phyloP scores from a whole-genome alignment of 2,797 vertebrate genomes.

The Gadopsis marmoratus region DNA sequence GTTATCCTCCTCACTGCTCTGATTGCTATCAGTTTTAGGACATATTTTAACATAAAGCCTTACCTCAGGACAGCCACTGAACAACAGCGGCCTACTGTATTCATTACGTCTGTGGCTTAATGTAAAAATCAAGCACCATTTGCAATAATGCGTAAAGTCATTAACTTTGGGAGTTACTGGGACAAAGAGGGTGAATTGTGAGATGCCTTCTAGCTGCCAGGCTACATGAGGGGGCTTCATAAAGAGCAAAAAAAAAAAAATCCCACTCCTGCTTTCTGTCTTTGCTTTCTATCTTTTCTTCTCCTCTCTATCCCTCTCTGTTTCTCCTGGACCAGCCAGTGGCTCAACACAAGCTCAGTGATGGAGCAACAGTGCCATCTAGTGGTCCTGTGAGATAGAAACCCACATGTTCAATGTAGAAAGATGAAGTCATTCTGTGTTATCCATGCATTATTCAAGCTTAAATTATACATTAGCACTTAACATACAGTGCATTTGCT shows the following conservation, averaged over 20 bases:
- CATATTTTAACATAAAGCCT: slow-evolving; percentile 74
- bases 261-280: slow-evolving; percentile 63
- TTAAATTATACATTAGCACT: slow-evolving; percentile 75
- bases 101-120: slow-evolving; percentile 84
- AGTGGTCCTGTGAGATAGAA: slow-evolving; percentile 51
- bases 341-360: slow-evolving; percentile 29
- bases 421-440: slow-evolving; percentile 61
- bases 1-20: slow-evolving; percentile 71
- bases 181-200: slow-evolving; percentile 78
- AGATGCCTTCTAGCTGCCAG: slow-evolving; percentile 80
- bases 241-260: slow-evolving; percentile 71
- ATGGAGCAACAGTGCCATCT: slow-evolving; percentile 84
- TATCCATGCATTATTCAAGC: slow-evolving; percentile 75
- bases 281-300: slow-evolving; percentile 68
- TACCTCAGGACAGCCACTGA: slow-evolving; percentile 71
- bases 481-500: slow-evolving; percentile 63
- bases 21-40: slow-evolving; percentile 73
- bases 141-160: slow-evolving; percentile 85
- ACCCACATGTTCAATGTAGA: not conserved
- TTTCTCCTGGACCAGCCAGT: slow-evolving; percentile 54
- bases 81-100: slow-evolving; percentile 76
- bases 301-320: slow-evolving; percentile 50
- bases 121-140: slow-evolving; percentile 83
- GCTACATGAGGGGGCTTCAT: slow-evolving; percentile 76
- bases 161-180: slow-evolving; percentile 86